A percentile compares a stretch with the other conserved stretches of the same genome.
These are phyloP conservation scores for Glyptemys insculpta DNA, from an alignment of 2,797 vertebrate genomes.

Conservation along the genomic window DNA sequence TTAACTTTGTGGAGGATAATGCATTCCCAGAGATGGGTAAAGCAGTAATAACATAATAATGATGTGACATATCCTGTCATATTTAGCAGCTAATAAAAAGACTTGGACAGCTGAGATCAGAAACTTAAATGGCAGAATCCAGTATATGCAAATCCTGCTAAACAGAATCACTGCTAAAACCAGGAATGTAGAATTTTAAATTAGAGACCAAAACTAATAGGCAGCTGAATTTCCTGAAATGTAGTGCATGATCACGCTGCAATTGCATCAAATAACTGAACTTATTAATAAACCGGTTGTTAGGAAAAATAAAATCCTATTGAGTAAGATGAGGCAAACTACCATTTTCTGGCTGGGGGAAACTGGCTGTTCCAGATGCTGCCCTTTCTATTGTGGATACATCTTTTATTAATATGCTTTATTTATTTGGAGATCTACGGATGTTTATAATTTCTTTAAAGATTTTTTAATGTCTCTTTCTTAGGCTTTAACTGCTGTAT, in stretches of 20 bases:
- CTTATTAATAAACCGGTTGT: neutral
- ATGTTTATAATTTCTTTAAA: neutral
- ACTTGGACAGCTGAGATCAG: neutral
- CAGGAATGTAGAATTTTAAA: constrained; percentile 46
- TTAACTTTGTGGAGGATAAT: neutral
- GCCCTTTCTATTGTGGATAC: neutral
- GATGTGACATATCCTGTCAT: neutral
- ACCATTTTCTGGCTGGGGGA: neutral
- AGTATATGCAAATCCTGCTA: constrained; percentile 29
- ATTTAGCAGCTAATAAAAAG: neutral
- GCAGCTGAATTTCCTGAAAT: neutral
- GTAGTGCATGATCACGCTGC: neutral
- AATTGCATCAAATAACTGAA: neutral
- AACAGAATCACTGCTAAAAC: constrained; percentile 41
- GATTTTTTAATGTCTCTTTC: neutral
- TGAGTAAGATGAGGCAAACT: neutral
- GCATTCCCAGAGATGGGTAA: neutral
- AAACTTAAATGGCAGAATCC: constrained; percentile 42
- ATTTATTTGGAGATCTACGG: neutral
- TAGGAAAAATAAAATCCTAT: neutral
- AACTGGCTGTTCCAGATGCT: neutral
- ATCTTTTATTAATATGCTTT: neutral
- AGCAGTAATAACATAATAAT: neutral
- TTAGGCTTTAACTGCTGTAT: neutral
- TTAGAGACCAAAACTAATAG: constrained; percentile 37